Percentiles rank a stretch among this genome's conserved stretches.
Evolutionary conservation across 2,888 invertebrate genomes (phyloP).

Genomic region (Diploptera punctata): DNA sequence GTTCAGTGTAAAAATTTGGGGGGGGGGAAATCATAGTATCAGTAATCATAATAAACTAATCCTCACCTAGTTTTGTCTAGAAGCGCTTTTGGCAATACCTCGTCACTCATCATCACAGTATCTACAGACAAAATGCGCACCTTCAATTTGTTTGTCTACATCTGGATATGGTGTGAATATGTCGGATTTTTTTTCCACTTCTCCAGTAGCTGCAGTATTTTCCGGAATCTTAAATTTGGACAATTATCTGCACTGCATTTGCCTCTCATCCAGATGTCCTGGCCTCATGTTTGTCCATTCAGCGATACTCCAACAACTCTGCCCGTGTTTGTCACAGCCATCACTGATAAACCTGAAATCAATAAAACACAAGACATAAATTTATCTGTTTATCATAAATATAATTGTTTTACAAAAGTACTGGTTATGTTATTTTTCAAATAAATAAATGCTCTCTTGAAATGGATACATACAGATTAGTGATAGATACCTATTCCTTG

Average conservation of each 20-base stretch:
- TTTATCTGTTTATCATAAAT: too few relatives aligned
- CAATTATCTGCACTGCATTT: conserved; percentile 58
- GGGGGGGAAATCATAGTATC: too few relatives aligned
- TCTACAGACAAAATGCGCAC: conserved; percentile 74
- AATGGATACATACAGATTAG: too few relatives aligned
- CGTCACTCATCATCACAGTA: conserved; percentile 66
- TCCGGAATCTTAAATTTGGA: conserved; percentile 66
- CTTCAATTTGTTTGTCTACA: conserved; percentile 62
- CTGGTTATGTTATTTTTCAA: too few relatives aligned
- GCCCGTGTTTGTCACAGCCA: conserved; percentile 65
- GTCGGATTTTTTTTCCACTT: conserved; percentile 62
- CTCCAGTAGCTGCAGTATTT: conserved; percentile 66
- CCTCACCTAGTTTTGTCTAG: conserved; percentile 69
- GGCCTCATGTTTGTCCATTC: conserved; percentile 56
- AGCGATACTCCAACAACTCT: conserved; percentile 64
- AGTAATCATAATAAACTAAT: too few relatives aligned
- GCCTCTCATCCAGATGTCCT: conserved; percentile 52
- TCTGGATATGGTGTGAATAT: conserved; percentile 56
- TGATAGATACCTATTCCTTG: too few relatives aligned
- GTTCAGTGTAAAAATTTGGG: too few relatives aligned
- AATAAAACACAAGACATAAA: too few relatives aligned
- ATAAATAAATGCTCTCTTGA: too few relatives aligned
- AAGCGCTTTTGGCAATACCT: conserved; percentile 70
- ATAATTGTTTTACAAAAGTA: too few relatives aligned
- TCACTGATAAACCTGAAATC: conserved; percentile 62